Percentiles rank a stretch among this genome's conserved stretches.
phyloP scores from a whole-genome alignment of 2,113 vertebrate species.

The Phainopepla nitens region DNA sequence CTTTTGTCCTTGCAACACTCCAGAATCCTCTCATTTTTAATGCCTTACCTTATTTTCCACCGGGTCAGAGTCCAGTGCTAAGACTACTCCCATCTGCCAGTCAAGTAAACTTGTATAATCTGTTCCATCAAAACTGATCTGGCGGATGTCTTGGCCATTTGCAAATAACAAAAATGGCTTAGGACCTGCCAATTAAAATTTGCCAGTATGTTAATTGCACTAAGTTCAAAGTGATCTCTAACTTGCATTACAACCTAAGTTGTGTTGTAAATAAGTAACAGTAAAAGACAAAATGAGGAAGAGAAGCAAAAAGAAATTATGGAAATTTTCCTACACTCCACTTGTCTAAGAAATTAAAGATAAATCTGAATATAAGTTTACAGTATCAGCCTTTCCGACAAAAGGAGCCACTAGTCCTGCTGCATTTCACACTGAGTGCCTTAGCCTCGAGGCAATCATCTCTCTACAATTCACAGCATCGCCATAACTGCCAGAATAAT shows the following conservation, averaged over 20 bases:
- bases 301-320: not conserved
- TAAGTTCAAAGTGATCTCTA: not conserved
- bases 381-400: not conserved
- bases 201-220: not conserved
- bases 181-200: slow-evolving; percentile 75
- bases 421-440: not conserved
- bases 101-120: slow-evolving; percentile 75
- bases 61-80: slow-evolving; percentile 89
- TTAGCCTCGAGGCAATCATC: not conserved
- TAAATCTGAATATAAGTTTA: not conserved
- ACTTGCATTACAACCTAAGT: not conserved
- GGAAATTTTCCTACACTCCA: not conserved
- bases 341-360: not conserved
- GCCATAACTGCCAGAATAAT: not conserved
- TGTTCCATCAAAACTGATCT: slow-evolving; percentile 80
- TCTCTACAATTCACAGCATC: not conserved
- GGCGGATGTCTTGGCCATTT: slow-evolving; percentile 80
- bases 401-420: not conserved
- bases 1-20: slow-evolving; percentile 48
- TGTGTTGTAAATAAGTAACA: fast-evolving
- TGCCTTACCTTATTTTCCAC: slow-evolving; percentile 83
- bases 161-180: slow-evolving; percentile 84
- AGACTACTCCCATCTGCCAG: slow-evolving; percentile 81
- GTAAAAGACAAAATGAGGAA: not conserved
- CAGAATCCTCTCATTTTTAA: slow-evolving; percentile 47